phyloP scores from a whole-genome alignment of 2,797 vertebrate genomes.

The Halcyon chelicuti region DNA sequence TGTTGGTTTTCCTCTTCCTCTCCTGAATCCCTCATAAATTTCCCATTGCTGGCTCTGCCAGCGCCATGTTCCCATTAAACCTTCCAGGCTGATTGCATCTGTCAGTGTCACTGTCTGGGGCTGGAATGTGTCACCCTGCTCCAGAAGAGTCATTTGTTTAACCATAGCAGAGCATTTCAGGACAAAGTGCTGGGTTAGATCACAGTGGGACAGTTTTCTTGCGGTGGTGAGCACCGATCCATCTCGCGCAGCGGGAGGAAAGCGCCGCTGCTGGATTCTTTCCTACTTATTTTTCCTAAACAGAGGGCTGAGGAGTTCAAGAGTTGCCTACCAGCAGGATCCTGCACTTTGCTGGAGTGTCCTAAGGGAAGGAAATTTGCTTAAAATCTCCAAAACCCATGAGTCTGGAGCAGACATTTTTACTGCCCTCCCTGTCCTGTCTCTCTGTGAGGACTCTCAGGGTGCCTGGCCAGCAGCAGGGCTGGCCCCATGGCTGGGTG shows the following conservation, averaged over 20 bases:
- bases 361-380: not conserved
- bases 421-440: not conserved
- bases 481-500: not conserved
- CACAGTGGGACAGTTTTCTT: constrained; percentile 43
- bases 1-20: constrained; percentile 3
- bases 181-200: constrained; percentile 65
- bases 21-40: not conserved
- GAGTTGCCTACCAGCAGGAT: constrained; percentile 21
- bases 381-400: not conserved
- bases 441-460: not conserved
- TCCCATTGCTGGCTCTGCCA: not conserved
- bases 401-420: not conserved
- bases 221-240: not conserved
- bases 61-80: constrained; percentile 2
- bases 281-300: constrained; percentile 72
- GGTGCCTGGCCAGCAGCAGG: rapidly evolving
- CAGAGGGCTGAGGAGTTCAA: not conserved
- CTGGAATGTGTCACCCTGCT: constrained; percentile 66
- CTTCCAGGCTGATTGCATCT: constrained; percentile 39
- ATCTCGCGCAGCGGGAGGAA: not conserved
- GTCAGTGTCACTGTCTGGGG: constrained; percentile 60
- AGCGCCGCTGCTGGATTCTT: constrained; percentile 57
- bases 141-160: constrained; percentile 36
- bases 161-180: constrained; percentile 59
- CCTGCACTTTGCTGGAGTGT: not conserved